Evolutionary conservation across 2,888 invertebrate species (phyloP), one percentile per base, ranked within the genome.

Genomic region (Leucophenga maculata): DNA sequence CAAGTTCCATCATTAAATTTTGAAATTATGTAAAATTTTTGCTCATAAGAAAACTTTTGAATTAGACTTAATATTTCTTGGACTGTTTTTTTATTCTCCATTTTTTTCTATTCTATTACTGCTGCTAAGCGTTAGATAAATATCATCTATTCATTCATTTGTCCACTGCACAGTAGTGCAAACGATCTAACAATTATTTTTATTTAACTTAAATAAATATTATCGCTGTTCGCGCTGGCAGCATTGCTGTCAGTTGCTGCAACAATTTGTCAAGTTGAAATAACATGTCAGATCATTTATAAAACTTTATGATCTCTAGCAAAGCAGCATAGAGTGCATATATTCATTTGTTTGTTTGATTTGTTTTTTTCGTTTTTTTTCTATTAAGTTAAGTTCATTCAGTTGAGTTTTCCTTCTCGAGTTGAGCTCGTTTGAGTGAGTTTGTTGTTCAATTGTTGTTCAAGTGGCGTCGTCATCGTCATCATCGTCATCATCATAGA

Each of bases 281-380:
- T n/a, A 64, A 64, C 62, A 64, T 64, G 62, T 48, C 62, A 64
- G 62, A n/a, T 64, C 46, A 64, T 64, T 64, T 64, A 64, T 64
- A 64, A 57, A 16, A 48, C 13, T 50, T 20, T 48, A 48, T 14
- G 14, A n/a, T 22, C 31, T 18, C 6, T 55, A 20, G 18, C 20
- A 55, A 16, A 14, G 20, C 16, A 48, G 22, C 62, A 48, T 64
- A 64, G 48, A 55, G 26, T 46, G 46, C 50, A 50, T 50, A 50
- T n/a, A 50, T 50, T 11, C 8, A 11, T 50, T 11, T 50, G 8
- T 50, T 11, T 50, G n/a, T 50, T 4, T 50, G 4, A 13, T 46
- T n/a, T 8, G 2, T 44, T 4, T 3, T 48, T 64, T 32, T 44
- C 18, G 9, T 46, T 9, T 39, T 39, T 60, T 3, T 62, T 62